Evolutionary conservation across 2,113 vertebrate genomes (phyloP), one percentile per base, ranked within the genome.

Genomic region (Dissostichus mawsoni): DNA sequence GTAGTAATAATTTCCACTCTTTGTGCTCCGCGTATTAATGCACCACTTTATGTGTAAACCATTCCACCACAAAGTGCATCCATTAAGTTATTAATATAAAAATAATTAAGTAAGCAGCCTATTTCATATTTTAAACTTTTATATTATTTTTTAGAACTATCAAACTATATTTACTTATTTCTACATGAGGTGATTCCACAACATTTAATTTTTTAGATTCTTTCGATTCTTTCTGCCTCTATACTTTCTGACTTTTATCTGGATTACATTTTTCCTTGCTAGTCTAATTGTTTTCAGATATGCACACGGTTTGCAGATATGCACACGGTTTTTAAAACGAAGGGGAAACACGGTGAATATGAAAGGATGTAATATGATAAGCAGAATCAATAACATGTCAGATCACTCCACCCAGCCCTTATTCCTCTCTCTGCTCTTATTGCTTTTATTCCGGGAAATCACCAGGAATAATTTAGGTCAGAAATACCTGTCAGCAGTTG

Each of bases 401-500:
- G 64, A 63, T 84, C 56, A 74, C 74, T 82, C 45, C 73, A 74
- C 29, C 17, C 77, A 61, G 67, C 36, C 78, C 77, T 51, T 56
- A 57, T 50, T 64, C 53, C 59, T 47, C 25, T 69, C 63, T 59
- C 63, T 17, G 53, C 51, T 72, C 73, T 63, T 70, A 67, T 80
- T 87, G 36, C 73, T 82, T 86, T 82, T 82, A 86, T 89, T 84
- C 74, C 77, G 75, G 76, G 80, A 80, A 85, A 79, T 86, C 45
- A 55, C 8, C 11, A 48, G 75, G 88, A 74, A 88, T 89, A 66
- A 90, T 91, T 91, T 36, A 87, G 81, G 76, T 92, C 87, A 90
- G 91, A 63, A 47, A 16, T 81, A 86, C 52, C 86, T 85, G 87
- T 87, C 87, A 87, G 69, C 78, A 41, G 36, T 41, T 41, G 36